phyloP scores from a whole-genome alignment of 2,888 invertebrate species.

The Erannis defoliaria region DNA sequence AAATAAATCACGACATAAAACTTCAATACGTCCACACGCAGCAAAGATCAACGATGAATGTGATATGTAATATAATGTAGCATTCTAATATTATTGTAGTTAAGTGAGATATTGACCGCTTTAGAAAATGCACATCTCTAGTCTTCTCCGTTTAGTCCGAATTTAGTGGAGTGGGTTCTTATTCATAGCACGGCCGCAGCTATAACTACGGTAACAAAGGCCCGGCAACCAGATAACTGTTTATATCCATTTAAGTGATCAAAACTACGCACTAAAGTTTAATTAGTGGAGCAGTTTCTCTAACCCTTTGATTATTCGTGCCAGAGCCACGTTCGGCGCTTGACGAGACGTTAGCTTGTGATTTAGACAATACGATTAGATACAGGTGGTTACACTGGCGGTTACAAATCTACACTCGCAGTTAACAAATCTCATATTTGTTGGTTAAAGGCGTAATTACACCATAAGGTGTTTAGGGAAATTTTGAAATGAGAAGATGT shows the following conservation, averaged over 20 bases:
- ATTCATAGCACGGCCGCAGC: neutral
- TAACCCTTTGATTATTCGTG: conserved; percentile 48
- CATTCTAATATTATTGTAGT: too few relatives aligned
- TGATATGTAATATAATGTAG: too few relatives aligned
- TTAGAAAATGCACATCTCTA: neutral
- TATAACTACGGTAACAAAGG: conserved; percentile 11
- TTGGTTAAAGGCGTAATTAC: neutral
- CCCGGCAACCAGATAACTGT: conserved; percentile 13
- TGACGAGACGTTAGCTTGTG: conserved; percentile 45
- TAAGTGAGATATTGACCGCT: too few relatives aligned
- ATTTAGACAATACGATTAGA: conserved; percentile 45
- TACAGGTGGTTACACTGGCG: conserved; percentile 40
- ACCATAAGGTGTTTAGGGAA: neutral
- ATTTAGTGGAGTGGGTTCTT: neutral
- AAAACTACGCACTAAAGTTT: conserved; percentile 34
- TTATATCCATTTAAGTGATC: conserved; percentile 31
- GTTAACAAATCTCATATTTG: conserved; percentile 20
- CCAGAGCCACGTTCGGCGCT: conserved; percentile 42
- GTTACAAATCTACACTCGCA: conserved; percentile 35
- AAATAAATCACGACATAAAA: too few relatives aligned
- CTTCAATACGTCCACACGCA: too few relatives aligned
- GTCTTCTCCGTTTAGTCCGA: neutral
- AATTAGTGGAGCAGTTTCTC: conserved; percentile 40
- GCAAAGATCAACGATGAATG: too few relatives aligned
- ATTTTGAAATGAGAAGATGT: too few relatives aligned